Base-by-base conservation (phyloP, 2,888 invertebrate genomes). In the Phortica okadai region DNA sequence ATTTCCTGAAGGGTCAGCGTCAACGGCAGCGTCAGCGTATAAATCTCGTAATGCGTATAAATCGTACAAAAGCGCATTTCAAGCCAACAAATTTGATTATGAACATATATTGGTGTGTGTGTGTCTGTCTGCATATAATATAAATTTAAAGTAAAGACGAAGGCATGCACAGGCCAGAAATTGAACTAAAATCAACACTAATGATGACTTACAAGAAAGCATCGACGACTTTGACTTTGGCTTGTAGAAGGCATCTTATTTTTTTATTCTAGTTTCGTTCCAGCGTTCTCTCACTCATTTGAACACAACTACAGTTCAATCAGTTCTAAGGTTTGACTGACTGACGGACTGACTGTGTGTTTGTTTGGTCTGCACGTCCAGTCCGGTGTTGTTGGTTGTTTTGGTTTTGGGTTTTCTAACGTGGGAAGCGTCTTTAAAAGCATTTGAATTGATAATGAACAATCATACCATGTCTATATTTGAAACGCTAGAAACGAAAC, bases 1-100 rank as follows among this genome's bases (percentile, higher is more conserved):
- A 90, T 90, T 90, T 90, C 85, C 89, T 89, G 82, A 88, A 87
- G 90, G 89, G 90, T 89, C 88, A 89, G 80, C 79, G 33, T 33
- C 33, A 33, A 33, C 33, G 33, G 4, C 33, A 33, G 33, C 33
- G 33, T 33, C 81, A 79, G 82, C 81, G 84, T 84, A 88, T 86
- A 85, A 83, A 83, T 87, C 86, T 86, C 82, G 80, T 80, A 80
- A 79, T 79, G 81, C 81, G 80, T 79, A 78, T 80, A 79, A 80
- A 81, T 82, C 80, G 77, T 58, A 76, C 59, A 58, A 11, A 66
- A 79, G 72, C 74, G 77, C 79, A 77, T 78, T 77, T 78, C 74
- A 78, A 54, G 76, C 67, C 73, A 78, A 75, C 50, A 74, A 78
- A 79, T 74, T 74, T 64, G 79, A 78, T 62, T 72, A 79, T 80